A percentile compares a stretch with the other conserved stretches of the same genome.
Conservation (phyloP, 2,113 vertebrate genomes). For the Ahaetulla prasina region DNA sequence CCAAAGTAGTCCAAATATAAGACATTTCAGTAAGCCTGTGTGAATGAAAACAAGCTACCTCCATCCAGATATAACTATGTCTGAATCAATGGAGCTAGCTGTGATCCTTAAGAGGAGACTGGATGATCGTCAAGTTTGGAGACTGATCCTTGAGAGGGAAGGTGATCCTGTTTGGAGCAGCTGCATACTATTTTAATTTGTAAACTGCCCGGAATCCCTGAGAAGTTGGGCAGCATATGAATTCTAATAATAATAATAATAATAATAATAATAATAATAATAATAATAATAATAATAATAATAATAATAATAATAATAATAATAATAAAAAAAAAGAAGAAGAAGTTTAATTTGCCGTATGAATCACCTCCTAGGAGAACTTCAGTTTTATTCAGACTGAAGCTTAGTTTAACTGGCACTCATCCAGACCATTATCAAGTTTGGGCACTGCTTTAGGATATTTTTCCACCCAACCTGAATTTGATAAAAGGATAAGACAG, state of each 20-base stretch:
- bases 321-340: no score
- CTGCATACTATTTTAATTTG: background rate
- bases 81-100: background rate
- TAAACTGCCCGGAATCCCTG: background rate
- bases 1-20: background rate
- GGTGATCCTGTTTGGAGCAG: background rate
- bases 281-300: background rate
- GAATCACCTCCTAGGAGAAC: background rate
- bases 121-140: background rate
- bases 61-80: background rate
- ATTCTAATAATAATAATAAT: background rate
- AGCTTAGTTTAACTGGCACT: background rate
- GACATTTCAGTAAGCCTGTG: background rate
- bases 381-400: background rate
- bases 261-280: background rate
- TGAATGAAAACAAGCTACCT: background rate
- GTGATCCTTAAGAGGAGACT: background rate
- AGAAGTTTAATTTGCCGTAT: background rate
- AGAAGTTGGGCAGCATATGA: background rate
- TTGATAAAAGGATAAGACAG: background rate
- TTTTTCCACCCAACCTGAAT: background rate
- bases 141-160: background rate
- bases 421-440: background rate
- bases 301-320: background rate
- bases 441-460: background rate